Conservation (phyloP, 2,113 vertebrate species). For the Trachemys scripta region DNA sequence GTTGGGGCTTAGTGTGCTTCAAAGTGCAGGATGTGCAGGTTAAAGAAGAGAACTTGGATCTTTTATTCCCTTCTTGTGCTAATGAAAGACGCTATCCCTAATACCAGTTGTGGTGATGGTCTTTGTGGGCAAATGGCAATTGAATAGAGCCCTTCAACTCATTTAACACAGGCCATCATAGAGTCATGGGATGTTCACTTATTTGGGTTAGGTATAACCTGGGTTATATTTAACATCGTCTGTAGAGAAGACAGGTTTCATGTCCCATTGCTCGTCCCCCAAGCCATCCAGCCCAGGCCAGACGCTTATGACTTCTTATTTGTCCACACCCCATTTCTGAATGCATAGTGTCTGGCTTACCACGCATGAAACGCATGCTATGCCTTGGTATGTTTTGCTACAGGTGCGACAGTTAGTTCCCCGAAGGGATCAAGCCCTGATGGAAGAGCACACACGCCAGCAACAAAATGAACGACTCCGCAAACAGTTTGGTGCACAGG, state of each 20-base stretch:
- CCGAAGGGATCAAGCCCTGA: slow-evolving; percentile 94
- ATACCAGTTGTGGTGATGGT: background rate
- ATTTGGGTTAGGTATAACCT: background rate
- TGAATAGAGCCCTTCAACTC: background rate
- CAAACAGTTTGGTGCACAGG: slow-evolving; percentile 96
- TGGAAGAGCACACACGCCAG: slow-evolving; percentile 95
- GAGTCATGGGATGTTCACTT: background rate
- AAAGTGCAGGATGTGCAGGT: background rate
- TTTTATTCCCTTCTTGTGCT: background rate
- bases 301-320: background rate
- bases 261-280: background rate
- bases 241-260: background rate
- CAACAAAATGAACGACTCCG: slow-evolving; percentile 97
- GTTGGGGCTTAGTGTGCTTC: background rate
- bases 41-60: background rate
- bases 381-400: background rate
- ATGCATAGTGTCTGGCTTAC: background rate
- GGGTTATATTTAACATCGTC: background rate
- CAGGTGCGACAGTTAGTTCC: slow-evolving; percentile 96
- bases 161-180: background rate
- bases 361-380: background rate
- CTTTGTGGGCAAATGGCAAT: background rate
- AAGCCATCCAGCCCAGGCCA: background rate
- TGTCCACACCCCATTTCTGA: background rate
- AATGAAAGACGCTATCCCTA: background rate